Conservation (phyloP, 2,797 vertebrate genomes). For the Manis crassicaudata region DNA sequence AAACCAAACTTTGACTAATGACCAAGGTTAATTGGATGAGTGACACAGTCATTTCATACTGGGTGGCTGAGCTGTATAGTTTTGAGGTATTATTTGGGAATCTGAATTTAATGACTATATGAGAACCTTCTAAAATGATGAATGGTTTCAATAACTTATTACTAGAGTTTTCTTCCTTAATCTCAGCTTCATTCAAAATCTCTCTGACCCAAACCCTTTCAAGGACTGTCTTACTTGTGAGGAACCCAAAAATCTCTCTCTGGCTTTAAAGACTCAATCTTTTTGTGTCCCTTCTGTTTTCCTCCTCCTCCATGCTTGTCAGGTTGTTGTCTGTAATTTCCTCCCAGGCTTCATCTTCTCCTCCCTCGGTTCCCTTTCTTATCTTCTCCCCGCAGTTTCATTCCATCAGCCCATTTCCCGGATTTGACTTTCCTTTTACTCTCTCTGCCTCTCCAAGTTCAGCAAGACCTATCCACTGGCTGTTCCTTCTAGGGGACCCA, state of each 20-base stretch:
- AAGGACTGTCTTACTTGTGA: neutral
- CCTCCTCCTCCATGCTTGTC: neutral
- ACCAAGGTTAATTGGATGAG: neutral
- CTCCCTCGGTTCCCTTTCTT: neutral
- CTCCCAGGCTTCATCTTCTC: neutral
- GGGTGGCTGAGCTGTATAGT: neutral
- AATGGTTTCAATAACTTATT: neutral
- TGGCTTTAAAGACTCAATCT: neutral
- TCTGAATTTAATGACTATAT: conserved; percentile 36
- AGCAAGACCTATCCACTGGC: neutral
- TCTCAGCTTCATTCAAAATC: neutral
- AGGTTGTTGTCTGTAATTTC: neutral
- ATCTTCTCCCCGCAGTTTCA: neutral
- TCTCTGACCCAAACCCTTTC: neutral
- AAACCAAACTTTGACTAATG: neutral
- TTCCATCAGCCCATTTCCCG: neutral
- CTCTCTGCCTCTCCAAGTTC: conserved; percentile 4
- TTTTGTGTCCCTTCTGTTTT: neutral
- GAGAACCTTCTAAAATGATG: neutral
- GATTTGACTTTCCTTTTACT: neutral
- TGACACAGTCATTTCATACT: neutral
- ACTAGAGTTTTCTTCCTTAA: conserved; percentile 7
- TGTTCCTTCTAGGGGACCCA: neutral
- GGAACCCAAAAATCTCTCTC: neutral
- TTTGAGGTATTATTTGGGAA: conserved; percentile 15